phyloP scores from a whole-genome alignment of 1,140 invertebrate species.

The Zaprionus kolodkinae region DNA sequence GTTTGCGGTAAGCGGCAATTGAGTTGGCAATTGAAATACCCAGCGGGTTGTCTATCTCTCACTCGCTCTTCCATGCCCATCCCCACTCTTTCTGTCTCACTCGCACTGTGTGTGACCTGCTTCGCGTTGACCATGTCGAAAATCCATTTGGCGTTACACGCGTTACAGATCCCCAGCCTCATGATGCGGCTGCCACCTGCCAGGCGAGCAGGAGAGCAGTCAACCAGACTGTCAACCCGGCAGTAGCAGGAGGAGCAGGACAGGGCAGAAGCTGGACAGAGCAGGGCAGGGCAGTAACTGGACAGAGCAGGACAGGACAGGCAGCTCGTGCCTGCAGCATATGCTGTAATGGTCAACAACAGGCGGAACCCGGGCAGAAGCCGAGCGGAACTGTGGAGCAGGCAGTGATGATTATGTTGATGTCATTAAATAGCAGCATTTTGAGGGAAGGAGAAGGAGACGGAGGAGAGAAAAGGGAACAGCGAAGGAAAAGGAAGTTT shows the following conservation, averaged over 20 bases:
- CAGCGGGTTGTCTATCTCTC: constrained; percentile 33
- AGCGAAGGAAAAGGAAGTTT: background rate
- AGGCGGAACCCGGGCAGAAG: background rate
- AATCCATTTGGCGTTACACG: constrained; percentile 43
- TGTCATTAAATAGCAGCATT: constrained; percentile 21
- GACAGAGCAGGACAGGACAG: background rate
- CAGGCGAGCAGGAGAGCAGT: constrained; percentile 15
- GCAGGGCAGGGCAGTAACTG: too few relatives aligned
- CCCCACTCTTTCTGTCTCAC: background rate
- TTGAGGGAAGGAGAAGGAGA: background rate
- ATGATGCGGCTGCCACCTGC: constrained; percentile 57
- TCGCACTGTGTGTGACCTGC: constrained; percentile 34
- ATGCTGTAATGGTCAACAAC: constrained; percentile 32
- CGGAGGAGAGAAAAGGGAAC: background rate
- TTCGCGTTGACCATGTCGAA: constrained; percentile 24
- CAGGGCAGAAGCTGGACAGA: too few relatives aligned
- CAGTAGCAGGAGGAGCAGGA: background rate
- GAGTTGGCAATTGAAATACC: constrained; percentile 67
- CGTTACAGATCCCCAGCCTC: constrained; percentile 45
- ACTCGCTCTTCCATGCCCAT: background rate
- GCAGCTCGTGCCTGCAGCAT: background rate
- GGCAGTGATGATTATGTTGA: constrained; percentile 35
- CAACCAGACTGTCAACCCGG: background rate
- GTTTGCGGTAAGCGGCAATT: constrained; percentile 62
- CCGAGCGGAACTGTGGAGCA: background rate